Percentiles rank a stretch among this genome's conserved stretches.
These are phyloP conservation scores for Pseudochirops corinnae DNA, from an alignment of 2,797 vertebrate genomes.

Conservation along the genomic window DNA sequence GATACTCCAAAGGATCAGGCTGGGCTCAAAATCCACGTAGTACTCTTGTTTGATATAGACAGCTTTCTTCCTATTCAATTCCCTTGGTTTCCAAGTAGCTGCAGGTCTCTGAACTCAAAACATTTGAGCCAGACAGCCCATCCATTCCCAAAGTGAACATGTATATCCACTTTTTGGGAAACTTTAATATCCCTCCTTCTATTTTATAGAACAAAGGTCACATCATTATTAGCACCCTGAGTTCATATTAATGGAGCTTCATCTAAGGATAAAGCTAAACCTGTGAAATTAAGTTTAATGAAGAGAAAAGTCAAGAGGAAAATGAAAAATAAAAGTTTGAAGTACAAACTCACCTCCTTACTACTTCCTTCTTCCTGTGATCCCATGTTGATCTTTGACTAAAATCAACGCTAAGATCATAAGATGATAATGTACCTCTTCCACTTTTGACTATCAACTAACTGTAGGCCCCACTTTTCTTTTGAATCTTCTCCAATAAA, in stretches of 20 bases:
- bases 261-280: slow-evolving; percentile 47
- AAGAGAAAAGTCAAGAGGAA: slow-evolving; percentile 26
- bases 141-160: slow-evolving; percentile 39
- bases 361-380: slow-evolving; percentile 45
- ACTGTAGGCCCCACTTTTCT: neutral
- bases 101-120: slow-evolving; percentile 67
- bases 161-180: slow-evolving; percentile 23
- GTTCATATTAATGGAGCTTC: slow-evolving; percentile 49
- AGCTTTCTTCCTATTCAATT: slow-evolving; percentile 70
- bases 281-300: slow-evolving; percentile 52
- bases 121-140: slow-evolving; percentile 47
- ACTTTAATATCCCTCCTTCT: slow-evolving; percentile 57
- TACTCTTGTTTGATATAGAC: slow-evolving; percentile 74
- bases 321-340: slow-evolving; percentile 64
- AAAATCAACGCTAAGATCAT: neutral
- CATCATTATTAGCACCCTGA: slow-evolving; percentile 61
- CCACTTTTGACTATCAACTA: neutral
- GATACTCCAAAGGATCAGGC: slow-evolving; percentile 61
- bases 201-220: slow-evolving; percentile 56
- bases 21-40: slow-evolving; percentile 34
- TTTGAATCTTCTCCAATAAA: neutral
- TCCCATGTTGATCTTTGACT: neutral
- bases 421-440: neutral
- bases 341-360: slow-evolving; percentile 5
- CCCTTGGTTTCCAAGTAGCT: slow-evolving; percentile 68